Evolutionary conservation across 2,797 vertebrate species (phyloP).

Genomic region (Diplodus puntazzo): DNA sequence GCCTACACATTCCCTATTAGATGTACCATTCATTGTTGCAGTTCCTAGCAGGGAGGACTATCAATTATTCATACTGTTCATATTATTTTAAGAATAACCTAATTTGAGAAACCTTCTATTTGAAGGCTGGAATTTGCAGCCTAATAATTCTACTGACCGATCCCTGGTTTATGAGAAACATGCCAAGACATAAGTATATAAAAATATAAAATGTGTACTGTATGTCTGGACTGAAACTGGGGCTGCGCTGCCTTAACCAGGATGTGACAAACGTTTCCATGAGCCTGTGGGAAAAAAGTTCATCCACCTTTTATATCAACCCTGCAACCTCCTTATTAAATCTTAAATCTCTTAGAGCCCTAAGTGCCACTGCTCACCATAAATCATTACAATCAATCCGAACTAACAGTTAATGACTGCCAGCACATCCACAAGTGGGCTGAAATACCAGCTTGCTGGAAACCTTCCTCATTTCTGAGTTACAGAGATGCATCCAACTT

Average conservation of each 20-base stretch:
- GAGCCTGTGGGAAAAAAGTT: conserved; percentile 13
- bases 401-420: conserved; percentile 31
- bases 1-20: background rate
- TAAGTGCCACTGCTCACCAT: conserved; percentile 25
- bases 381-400: conserved; percentile 37
- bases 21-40: background rate
- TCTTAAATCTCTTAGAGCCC: conserved; percentile 28
- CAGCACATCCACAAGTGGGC: conserved; percentile 17
- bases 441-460: conserved; percentile 1
- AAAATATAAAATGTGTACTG: no score
- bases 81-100: background rate
- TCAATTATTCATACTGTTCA: conserved; percentile 22
- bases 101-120: background rate
- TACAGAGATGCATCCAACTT: conserved; percentile 5
- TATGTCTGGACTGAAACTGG: conserved; percentile 1
- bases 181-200: background rate
- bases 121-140: background rate
- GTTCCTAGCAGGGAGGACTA: background rate
- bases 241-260: conserved; percentile 18
- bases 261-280: background rate
- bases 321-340: conserved; percentile 18
- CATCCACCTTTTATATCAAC: conserved; percentile 1
- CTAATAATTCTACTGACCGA: background rate
- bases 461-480: background rate
- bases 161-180: background rate